Conservation (phyloP, 2,797 vertebrate species). For the Epinephelus awoara region DNA sequence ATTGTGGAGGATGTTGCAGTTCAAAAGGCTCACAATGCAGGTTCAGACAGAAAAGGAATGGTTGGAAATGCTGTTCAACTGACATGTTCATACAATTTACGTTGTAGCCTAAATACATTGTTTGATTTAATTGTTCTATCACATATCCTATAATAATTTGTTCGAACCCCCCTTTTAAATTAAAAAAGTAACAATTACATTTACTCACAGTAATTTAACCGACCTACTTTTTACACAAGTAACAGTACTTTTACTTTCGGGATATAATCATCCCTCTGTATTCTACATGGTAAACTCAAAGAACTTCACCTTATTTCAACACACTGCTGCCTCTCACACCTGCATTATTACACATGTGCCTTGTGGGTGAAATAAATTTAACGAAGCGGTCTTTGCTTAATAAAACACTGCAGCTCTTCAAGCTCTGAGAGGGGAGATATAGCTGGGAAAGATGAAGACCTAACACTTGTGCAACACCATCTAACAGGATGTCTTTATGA, state of each 20-base stretch:
- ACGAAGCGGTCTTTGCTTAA: constrained; percentile 84
- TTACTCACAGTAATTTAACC: neutral
- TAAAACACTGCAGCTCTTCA: constrained; percentile 78
- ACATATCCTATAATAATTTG: neutral
- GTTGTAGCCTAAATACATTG: no score
- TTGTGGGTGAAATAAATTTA: constrained; percentile 81
- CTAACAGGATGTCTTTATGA: constrained; percentile 90
- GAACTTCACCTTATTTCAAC: neutral
- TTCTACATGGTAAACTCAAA: neutral
- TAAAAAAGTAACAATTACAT: neutral
- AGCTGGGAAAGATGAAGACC: constrained; percentile 76
- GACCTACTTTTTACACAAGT: neutral
- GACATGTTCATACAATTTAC: neutral
- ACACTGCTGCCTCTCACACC: constrained; percentile 13
- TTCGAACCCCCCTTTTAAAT: neutral
- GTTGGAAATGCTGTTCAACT: neutral
- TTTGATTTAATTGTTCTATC: no score
- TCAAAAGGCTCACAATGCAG: neutral
- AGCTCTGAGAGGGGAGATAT: constrained; percentile 65
- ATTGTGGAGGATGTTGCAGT: neutral
- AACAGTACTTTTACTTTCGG: neutral
- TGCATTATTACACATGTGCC: constrained; percentile 26
- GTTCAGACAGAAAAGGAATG: neutral
- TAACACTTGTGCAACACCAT: constrained; percentile 89
- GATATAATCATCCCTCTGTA: neutral